These are phyloP conservation scores for Euzophera pinguis DNA, from an alignment of 2,888 invertebrate genomes.

Conservation along the genomic window DNA sequence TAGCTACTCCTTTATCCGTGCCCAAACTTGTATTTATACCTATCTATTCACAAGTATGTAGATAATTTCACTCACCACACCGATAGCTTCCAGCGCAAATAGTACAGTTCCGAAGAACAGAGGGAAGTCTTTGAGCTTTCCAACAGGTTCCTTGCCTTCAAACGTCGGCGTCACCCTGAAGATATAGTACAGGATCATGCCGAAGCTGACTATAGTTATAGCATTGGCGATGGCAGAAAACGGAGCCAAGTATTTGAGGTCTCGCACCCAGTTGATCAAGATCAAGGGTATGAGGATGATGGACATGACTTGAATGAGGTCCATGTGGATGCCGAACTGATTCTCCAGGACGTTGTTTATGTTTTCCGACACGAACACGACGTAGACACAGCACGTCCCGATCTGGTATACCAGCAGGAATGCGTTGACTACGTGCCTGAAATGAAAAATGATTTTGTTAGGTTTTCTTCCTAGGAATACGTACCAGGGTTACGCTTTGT, in stretches of 20 bases:
- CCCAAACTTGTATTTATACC: no score
- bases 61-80: constrained; percentile 85
- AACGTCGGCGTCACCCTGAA: constrained; percentile 85
- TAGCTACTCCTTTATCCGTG: no score
- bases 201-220: constrained; percentile 90
- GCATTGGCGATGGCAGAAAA: constrained; percentile 94
- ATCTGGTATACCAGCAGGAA: constrained; percentile 94
- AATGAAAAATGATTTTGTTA: constrained; percentile 19
- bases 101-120: constrained; percentile 97
- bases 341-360: constrained; percentile 83
- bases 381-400: constrained; percentile 97
- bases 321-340: constrained; percentile 70
- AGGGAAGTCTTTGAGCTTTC: constrained; percentile 85
- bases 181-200: constrained; percentile 91
- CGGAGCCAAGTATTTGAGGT: constrained; percentile 92
- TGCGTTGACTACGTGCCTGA: constrained; percentile 85
- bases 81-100: constrained; percentile 97
- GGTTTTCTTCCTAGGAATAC: neutral
- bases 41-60: no score
- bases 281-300: constrained; percentile 87
- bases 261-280: constrained; percentile 89
- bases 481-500: no score
- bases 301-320: constrained; percentile 84
- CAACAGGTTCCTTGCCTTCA: constrained; percentile 82
- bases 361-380: constrained; percentile 94